A percentile compares a stretch with the other conserved stretches of the same genome.
Evolutionary conservation across 2,888 invertebrate genomes (phyloP).

Genomic region (Vanessa cardui): DNA sequence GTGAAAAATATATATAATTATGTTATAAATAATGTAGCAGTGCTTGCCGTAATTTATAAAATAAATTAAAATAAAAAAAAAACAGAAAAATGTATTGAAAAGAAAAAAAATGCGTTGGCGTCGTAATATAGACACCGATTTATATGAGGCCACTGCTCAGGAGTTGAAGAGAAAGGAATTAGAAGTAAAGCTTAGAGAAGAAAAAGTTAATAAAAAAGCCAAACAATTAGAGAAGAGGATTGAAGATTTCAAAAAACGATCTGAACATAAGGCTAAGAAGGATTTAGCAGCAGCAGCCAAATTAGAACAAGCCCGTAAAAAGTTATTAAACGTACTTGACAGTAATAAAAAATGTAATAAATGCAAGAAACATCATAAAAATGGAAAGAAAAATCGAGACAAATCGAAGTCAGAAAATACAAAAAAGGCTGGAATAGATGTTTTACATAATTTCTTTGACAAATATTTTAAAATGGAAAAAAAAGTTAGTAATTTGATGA

Average conservation of each 20-base stretch:
- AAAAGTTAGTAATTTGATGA: conserved; percentile 19
- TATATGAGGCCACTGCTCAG: conserved; percentile 6
- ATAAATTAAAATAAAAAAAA: conserved; percentile 11
- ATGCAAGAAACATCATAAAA: conserved; percentile 24
- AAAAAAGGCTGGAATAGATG: conserved; percentile 27
- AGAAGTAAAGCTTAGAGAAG: conserved; percentile 28
- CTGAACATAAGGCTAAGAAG: conserved; percentile 40
- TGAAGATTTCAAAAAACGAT: conserved; percentile 37
- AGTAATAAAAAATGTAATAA: conserved; percentile 40
- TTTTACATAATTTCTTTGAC: conserved; percentile 36
- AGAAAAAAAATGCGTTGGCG: conserved; percentile 42
- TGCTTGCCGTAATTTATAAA: background rate
- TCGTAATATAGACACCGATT: background rate
- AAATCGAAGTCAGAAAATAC: conserved; percentile 10
- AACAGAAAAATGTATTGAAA: conserved; percentile 19
- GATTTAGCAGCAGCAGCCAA: conserved; percentile 48
- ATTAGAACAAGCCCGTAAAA: conserved; percentile 49
- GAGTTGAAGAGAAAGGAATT: conserved; percentile 32
- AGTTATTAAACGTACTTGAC: conserved; percentile 42
- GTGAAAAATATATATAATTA: no score
- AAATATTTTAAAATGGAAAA: conserved; percentile 36
- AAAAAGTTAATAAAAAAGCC: conserved; percentile 42
- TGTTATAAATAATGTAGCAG: background rate
- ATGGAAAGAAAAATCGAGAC: conserved; percentile 14
- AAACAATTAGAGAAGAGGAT: conserved; percentile 43